Evolutionary conservation across 2,888 invertebrate species (phyloP), one percentile per base, ranked within the genome.

Genomic region (Spilosoma lubricipeda): DNA sequence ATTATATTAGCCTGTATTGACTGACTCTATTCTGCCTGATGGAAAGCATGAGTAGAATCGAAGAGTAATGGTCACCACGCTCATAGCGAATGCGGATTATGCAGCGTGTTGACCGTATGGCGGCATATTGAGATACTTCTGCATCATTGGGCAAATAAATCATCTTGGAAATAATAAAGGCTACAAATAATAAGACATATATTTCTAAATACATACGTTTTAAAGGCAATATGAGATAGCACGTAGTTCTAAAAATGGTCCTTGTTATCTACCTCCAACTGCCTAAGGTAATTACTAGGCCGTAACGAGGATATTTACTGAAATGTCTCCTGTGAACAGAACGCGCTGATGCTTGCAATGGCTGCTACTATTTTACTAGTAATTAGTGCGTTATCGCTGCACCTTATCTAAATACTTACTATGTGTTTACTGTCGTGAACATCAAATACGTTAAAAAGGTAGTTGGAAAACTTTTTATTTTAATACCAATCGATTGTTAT

Each of bases 191-290:
- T 3, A 36, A 3, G 36, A 36, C 5, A 5, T 52, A 52, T n/a
- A n/a, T n/a, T n/a, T n/a, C n/a, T n/a, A n/a, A 48, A 48, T 48
- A 48, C 48, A 3, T 48, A 52, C 23, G 20, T 52, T 8, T 8
- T 48, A 48, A 18, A 48, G 7, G 20, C 8, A 52, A 52, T 5
- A 18, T 20, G 30, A 45, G 30, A 23, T 33, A 30, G 45, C 4
- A 30, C 27, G 59, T 42, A 77, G 72, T 71, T 69, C 59, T 78
- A 42, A 79, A 75, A 72, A 80, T 78, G 75, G 79, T 79, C 20
- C 45, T 30, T 67, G 67, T 83, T 82, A 86, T 82, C 85, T 76
- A 18, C 70, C 64, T 74, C 83, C 85, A 88, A 88, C 84, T 84
- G 81, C 79, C 74, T 33, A 79, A 74, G 84, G 84, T 80, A 82